phyloP scores from a whole-genome alignment of 2,113 vertebrate genomes.

The Zosterops borbonicus region DNA sequence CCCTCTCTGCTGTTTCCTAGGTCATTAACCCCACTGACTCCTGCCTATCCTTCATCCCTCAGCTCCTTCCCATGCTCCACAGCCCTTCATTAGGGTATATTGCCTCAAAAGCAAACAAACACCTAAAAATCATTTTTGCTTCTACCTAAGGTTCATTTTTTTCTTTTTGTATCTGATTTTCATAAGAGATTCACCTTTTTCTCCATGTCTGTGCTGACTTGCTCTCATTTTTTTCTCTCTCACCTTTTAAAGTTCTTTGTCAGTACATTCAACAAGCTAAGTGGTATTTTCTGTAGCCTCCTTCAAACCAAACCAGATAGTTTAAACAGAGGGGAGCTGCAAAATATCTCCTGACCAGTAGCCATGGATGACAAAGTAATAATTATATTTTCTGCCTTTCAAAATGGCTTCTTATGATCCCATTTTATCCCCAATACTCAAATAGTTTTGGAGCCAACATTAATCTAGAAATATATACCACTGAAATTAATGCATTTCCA shows the following conservation, averaged over 20 bases:
- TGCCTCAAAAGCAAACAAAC: not conserved
- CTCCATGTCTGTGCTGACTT: fast-evolving
- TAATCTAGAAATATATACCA: not conserved
- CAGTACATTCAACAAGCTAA: not conserved
- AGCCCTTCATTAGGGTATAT: not conserved
- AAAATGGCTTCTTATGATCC: not conserved
- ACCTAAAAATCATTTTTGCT: not conserved
- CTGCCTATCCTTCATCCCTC: not conserved
- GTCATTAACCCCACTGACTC: not conserved
- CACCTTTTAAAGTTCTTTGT: not conserved
- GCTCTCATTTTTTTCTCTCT: not conserved
- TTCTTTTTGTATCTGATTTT: not conserved
- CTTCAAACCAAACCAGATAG: not conserved
- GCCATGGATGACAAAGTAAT: not conserved
- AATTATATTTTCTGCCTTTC: constrained; percentile 2
- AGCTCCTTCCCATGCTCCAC: not conserved
- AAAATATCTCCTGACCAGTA: not conserved
- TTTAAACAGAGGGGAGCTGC: not conserved
- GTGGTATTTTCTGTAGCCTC: not conserved
- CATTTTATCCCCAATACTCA: constrained; percentile 9
- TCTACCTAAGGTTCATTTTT: not conserved
- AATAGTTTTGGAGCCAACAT: not conserved
- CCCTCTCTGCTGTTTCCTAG: not conserved
- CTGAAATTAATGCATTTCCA: constrained; percentile 3
- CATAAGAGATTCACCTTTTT: not conserved